Conservation (phyloP, 2,113 vertebrate species). For the Nesoenas mayeri region DNA sequence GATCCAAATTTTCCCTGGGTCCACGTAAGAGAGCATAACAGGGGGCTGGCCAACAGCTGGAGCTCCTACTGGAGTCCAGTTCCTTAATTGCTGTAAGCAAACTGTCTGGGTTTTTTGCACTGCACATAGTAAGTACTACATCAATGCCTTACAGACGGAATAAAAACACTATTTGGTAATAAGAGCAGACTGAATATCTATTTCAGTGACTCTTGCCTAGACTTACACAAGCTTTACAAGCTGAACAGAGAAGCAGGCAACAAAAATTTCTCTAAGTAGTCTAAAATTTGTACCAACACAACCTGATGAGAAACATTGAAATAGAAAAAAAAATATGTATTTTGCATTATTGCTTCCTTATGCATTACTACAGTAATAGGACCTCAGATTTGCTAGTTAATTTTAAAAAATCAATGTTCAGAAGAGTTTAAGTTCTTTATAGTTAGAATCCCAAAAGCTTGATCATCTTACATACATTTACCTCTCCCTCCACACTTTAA, state of each 20-base stretch:
- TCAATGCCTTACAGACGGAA: neutral
- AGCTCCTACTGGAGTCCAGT: neutral
- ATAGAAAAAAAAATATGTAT: neutral
- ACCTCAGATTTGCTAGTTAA: neutral
- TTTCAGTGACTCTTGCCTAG: neutral
- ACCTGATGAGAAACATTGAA: neutral
- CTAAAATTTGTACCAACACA: neutral
- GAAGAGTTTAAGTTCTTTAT: neutral
- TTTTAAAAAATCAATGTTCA: no score
- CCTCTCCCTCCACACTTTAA: neutral
- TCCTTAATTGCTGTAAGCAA: neutral
- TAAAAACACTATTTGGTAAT: neutral
- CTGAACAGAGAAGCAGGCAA: neutral
- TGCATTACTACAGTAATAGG: neutral
- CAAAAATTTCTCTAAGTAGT: neutral
- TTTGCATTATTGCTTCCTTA: neutral
- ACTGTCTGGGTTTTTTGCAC: neutral
- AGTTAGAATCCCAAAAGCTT: neutral
- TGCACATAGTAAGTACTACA: neutral
- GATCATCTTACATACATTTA: neutral
- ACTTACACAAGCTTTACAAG: neutral
- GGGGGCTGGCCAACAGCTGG: neutral
- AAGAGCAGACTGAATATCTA: neutral
- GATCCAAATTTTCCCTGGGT: neutral
- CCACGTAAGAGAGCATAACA: accelerated